phyloP scores from a whole-genome alignment of 2,797 vertebrate genomes.

The Oophaga sylvatica region DNA sequence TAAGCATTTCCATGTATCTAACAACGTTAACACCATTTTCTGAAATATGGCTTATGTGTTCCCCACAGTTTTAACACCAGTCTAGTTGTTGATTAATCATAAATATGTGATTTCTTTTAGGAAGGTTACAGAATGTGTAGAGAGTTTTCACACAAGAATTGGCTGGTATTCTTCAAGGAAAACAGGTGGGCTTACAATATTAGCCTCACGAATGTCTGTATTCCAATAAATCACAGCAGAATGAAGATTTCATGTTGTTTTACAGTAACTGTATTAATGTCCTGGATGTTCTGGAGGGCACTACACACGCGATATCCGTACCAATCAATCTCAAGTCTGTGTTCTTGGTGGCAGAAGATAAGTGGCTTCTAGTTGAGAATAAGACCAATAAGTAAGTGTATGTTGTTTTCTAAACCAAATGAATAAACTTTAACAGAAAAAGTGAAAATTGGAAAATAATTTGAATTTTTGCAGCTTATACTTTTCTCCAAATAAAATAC shows the following conservation, averaged over 20 bases:
- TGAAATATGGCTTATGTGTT: not conserved
- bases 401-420: not conserved
- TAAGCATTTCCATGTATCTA: constrained; percentile 64
- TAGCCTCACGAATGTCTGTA: not conserved
- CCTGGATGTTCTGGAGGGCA: constrained; percentile 90
- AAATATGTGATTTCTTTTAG: constrained; percentile 61
- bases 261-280: constrained; percentile 85
- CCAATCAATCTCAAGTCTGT: constrained; percentile 86
- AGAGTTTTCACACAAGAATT: constrained; percentile 95
- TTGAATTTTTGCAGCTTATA: too few relatives aligned
- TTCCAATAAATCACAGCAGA: not conserved
- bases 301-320: constrained; percentile 85
- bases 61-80: not conserved
- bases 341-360: constrained; percentile 91
- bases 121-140: constrained; percentile 87
- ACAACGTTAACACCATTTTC: not conserved
- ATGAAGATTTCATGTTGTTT: constrained; percentile 52
- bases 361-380: constrained; percentile 90
- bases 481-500: too few relatives aligned
- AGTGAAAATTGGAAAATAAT: not conserved
- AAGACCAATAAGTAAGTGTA: constrained; percentile 83
- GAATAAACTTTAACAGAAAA: not conserved
- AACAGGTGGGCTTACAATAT: constrained; percentile 79
- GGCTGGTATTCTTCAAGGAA: constrained; percentile 94
- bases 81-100: not conserved